Conservation (phyloP, 2,888 invertebrate species). For the Ormyrus labotus region DNA sequence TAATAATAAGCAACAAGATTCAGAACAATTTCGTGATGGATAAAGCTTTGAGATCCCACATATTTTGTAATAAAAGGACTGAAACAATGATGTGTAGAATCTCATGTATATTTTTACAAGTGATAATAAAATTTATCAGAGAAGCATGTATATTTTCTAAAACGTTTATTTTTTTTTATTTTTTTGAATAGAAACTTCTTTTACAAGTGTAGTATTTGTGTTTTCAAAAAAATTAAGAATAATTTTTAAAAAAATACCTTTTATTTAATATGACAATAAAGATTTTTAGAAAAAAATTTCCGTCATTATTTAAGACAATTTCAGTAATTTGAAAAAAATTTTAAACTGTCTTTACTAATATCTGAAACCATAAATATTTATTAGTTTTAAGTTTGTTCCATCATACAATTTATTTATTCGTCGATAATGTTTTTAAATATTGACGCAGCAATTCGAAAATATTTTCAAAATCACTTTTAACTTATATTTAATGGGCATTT, state of each 20-base stretch:
- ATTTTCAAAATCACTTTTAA: too few relatives aligned
- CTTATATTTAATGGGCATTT: background rate
- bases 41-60: constrained; percentile 30
- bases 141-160: constrained; percentile 23
- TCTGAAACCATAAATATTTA: too few relatives aligned
- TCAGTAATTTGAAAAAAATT: too few relatives aligned
- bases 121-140: constrained; percentile 51
- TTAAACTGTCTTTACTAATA: too few relatives aligned
- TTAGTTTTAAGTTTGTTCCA: too few relatives aligned
- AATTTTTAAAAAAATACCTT: constrained; percentile 29
- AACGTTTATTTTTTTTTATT: background rate
- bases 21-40: constrained; percentile 22
- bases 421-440: too few relatives aligned
- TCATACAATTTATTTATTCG: too few relatives aligned
- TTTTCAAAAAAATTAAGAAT: constrained; percentile 1
- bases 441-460: too few relatives aligned
- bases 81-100: constrained; percentile 54
- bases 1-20: constrained; percentile 39
- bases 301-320: too few relatives aligned
- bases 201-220: background rate
- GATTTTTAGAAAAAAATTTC: constrained; percentile 14
- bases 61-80: constrained; percentile 59
- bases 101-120: constrained; percentile 56
- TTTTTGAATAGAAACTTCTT: background rate
- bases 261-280: constrained; percentile 12